A percentile compares a stretch with the other conserved stretches of the same genome.
These are phyloP conservation scores for Lutraria lutraria DNA, from an alignment of 2,888 invertebrate genomes.

Conservation along the genomic window DNA sequence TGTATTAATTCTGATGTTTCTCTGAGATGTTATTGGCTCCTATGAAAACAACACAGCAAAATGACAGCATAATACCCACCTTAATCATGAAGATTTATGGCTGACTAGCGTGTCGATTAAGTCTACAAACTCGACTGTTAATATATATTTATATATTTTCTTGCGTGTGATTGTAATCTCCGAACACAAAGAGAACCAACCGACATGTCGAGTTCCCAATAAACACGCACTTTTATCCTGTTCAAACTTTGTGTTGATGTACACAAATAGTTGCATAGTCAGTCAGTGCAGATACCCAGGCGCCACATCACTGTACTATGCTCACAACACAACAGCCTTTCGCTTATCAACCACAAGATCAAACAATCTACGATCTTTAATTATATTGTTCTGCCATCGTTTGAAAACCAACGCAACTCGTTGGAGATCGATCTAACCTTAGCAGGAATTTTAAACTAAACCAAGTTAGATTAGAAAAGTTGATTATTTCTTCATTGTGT, in stretches of 20 bases:
- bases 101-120: not conserved
- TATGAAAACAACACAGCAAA: not conserved
- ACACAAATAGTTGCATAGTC: not conserved
- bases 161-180: constrained; percentile 19
- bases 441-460: not conserved
- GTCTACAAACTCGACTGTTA: constrained; percentile 20
- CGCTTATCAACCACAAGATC: not conserved
- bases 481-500: constrained; percentile 5
- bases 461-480: not conserved
- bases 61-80: not conserved
- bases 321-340: not conserved
- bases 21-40: not conserved
- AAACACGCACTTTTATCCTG: constrained; percentile 1
- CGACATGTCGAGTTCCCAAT: constrained; percentile 1
- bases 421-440: not conserved
- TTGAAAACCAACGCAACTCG: not conserved
- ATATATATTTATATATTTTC: constrained; percentile 28
- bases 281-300: constrained; percentile 7
- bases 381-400: not conserved
- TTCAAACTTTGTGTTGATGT: not conserved
- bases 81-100: constrained; percentile 7
- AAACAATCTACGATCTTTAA: constrained; percentile 8
- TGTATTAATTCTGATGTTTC: not conserved
- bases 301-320: not conserved
- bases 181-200: not conserved